A percentile compares a stretch with the other conserved stretches of the same genome.
These are phyloP conservation scores for Harpegnathos saltator DNA, from an alignment of 1,140 invertebrate genomes.

Conservation along the genomic window DNA sequence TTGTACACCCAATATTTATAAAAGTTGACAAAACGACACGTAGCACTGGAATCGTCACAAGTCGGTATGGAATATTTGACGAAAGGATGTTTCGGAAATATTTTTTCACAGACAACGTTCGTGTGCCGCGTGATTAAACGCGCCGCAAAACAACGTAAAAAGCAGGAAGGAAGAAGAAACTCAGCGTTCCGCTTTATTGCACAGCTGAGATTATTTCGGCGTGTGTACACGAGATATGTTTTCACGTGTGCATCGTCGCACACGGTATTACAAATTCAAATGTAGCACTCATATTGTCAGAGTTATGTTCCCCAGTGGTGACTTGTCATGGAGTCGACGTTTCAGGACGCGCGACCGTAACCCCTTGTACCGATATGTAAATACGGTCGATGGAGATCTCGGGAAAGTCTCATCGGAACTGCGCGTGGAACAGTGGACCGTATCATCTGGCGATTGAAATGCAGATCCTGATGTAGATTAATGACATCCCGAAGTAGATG, in stretches of 20 bases:
- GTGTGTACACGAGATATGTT: conserved; percentile 19
- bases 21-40: not conserved
- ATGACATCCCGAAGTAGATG: conserved; percentile 59
- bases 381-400: conserved; percentile 51
- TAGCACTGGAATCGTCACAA: not conserved
- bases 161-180: conserved; percentile 1
- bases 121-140: too few species aligned
- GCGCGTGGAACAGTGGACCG: conserved; percentile 57
- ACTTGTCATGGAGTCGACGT: conserved; percentile 54
- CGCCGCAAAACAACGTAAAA: too few species aligned
- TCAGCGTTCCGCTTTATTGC: not conserved
- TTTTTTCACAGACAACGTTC: not conserved
- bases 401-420: conserved; percentile 35
- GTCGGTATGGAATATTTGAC: not conserved
- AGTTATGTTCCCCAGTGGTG: conserved; percentile 40
- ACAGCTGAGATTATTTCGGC: conserved; percentile 40
- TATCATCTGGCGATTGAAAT: conserved; percentile 66
- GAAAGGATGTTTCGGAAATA: not conserved
- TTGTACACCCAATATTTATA: too few species aligned
- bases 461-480: conserved; percentile 65
- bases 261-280: conserved; percentile 61
- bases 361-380: conserved; percentile 53
- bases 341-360: conserved; percentile 35
- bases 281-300: conserved; percentile 52
- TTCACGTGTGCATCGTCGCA: conserved; percentile 11